These are phyloP conservation scores for Pelecanoides urinatrix DNA, from an alignment of 2,113 vertebrate species.

Conservation along the genomic window DNA sequence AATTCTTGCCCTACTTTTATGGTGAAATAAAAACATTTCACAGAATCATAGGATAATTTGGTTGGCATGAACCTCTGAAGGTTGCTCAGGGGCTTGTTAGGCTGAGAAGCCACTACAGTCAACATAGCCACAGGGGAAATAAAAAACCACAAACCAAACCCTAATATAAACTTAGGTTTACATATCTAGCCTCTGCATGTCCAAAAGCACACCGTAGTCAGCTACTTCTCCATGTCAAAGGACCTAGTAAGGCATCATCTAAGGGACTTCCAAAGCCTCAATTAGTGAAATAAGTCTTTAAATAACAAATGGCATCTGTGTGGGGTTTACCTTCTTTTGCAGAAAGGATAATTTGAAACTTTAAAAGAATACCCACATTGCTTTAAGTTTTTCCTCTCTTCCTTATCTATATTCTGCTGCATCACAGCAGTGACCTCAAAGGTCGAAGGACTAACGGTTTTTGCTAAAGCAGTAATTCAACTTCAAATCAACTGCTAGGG, in stretches of 20 bases:
- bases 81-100: background rate
- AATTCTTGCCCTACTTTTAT: background rate
- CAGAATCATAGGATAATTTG: background rate
- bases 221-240: background rate
- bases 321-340: background rate
- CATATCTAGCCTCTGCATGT: background rate
- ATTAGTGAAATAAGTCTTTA: background rate
- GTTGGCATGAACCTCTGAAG: background rate
- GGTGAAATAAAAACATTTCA: background rate
- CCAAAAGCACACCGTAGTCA: background rate
- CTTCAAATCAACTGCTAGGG: background rate
- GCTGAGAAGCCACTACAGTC: background rate
- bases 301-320: background rate
- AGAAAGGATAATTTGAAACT: background rate
- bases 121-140: background rate
- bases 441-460: background rate
- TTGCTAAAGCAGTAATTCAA: background rate
- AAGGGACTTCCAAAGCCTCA: background rate
- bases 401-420: background rate
- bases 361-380: background rate
- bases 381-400: background rate
- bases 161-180: background rate
- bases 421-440: background rate
- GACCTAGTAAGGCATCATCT: background rate
- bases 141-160: background rate